Percentiles rank a stretch among this genome's conserved stretches.
phyloP scores from a whole-genome alignment of 2,888 invertebrate species.

The Eutolmus rufibarbis region DNA sequence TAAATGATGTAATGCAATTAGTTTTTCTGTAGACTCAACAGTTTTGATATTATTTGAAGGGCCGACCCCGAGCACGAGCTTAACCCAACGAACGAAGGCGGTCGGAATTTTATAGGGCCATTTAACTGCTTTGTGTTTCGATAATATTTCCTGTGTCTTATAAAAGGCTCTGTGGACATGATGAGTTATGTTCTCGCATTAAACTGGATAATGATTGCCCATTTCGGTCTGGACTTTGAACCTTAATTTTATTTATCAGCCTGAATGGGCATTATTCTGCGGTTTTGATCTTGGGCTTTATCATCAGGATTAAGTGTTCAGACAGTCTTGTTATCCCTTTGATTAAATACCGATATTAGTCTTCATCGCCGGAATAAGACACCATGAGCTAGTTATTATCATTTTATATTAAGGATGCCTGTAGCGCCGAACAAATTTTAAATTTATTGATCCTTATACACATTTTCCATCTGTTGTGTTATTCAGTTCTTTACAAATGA shows the following conservation, averaged over 20 bases:
- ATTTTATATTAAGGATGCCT: not conserved
- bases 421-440: not conserved
- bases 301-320: slow-evolving; percentile 28
- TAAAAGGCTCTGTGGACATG: slow-evolving; percentile 38
- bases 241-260: slow-evolving; percentile 38
- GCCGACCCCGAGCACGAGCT: not conserved
- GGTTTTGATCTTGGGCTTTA: slow-evolving; percentile 33
- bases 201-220: slow-evolving; percentile 46
- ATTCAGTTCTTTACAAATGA: not conserved
- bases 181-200: slow-evolving; percentile 45
- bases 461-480: not conserved
- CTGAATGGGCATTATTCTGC: slow-evolving; percentile 10
- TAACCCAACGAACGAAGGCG: slow-evolving; percentile 16
- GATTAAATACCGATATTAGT: slow-evolving; percentile 19
- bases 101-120: slow-evolving; percentile 36
- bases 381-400: not conserved
- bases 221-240: slow-evolving; percentile 43
- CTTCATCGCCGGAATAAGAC: not conserved
- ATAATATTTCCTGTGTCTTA: slow-evolving; percentile 44
- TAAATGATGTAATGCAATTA: slow-evolving; percentile 48
- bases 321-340: not conserved
- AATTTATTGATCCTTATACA: not conserved
- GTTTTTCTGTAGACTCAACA: slow-evolving; percentile 47
- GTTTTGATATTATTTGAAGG: slow-evolving; percentile 42
- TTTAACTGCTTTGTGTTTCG: slow-evolving; percentile 43